These are phyloP conservation scores for Campoletis raptor DNA, from an alignment of 2,888 invertebrate genomes.

Conservation along the genomic window DNA sequence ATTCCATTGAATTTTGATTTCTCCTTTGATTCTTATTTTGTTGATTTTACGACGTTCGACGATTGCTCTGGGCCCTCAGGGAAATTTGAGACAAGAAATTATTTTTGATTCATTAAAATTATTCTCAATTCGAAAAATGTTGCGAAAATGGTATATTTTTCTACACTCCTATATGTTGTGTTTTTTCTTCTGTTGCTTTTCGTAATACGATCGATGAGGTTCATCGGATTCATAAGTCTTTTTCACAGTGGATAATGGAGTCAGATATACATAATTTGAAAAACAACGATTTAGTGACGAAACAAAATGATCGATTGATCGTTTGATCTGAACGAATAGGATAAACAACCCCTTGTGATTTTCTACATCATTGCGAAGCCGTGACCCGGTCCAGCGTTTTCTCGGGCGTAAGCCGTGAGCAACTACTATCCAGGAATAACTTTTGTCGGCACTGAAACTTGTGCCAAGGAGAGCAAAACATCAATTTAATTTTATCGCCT, in stretches of 20 bases:
- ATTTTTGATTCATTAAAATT: too few species aligned
- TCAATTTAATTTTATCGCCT: conserved; percentile 71
- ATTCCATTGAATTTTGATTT: too few species aligned
- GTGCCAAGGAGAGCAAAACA: conserved; percentile 78
- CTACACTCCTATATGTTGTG: background rate
- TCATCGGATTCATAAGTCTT: background rate
- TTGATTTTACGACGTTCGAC: too few species aligned
- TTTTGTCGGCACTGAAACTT: conserved; percentile 62
- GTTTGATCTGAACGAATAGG: conserved; percentile 4
- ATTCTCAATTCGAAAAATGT: background rate
- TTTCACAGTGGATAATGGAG: background rate
- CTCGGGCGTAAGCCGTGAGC: conserved; percentile 42
- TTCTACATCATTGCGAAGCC: conserved; percentile 70
- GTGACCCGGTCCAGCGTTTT: conserved; percentile 73
- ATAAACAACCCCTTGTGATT: conserved; percentile 60
- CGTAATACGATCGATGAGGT: background rate
- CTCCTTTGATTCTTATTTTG: too few species aligned
- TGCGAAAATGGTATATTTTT: background rate
- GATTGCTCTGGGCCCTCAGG: too few species aligned
- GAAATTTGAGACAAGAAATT: too few species aligned
- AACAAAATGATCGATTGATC: background rate
- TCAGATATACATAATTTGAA: background rate
- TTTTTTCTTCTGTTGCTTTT: background rate
- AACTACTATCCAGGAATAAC: conserved; percentile 76
- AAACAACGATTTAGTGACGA: background rate